Conservation (phyloP, 2,888 invertebrate species). For the Cosmorhoe ocellata region DNA sequence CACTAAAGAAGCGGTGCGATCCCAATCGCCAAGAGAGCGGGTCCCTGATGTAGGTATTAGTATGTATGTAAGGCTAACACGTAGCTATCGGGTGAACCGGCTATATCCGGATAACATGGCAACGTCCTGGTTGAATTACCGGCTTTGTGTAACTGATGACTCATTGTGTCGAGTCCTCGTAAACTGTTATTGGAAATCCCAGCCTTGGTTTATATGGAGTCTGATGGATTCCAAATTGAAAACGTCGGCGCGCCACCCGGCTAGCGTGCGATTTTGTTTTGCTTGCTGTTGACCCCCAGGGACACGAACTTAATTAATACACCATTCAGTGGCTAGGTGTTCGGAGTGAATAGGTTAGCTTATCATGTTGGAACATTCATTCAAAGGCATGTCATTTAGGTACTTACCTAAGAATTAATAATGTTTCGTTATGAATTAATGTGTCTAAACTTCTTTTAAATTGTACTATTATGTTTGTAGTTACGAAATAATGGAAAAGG, state of each 20-base stretch:
- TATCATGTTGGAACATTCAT: constrained; percentile 3
- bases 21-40: constrained; percentile 4
- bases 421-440: too few species aligned
- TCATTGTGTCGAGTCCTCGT: constrained; percentile 48
- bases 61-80: constrained; percentile 30
- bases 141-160: constrained; percentile 57
- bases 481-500: too few species aligned
- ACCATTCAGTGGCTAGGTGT: constrained; percentile 6
- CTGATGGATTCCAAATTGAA: constrained; percentile 33
- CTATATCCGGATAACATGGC: constrained; percentile 50
- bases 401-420: too few species aligned
- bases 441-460: too few species aligned
- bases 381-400: constrained; percentile 1
- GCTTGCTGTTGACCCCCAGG: constrained; percentile 8
- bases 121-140: constrained; percentile 51
- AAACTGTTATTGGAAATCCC: constrained; percentile 50
- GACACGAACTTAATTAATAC: constrained; percentile 18
- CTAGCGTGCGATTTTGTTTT: constrained; percentile 29
- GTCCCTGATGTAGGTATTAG: constrained; percentile 15
- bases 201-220: constrained; percentile 31
- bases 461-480: too few species aligned
- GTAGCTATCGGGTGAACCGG: constrained; percentile 36
- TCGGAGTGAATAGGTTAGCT: constrained; percentile 6
- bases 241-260: constrained; percentile 26
- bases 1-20: constrained; percentile 1